phyloP scores from a whole-genome alignment of 1,140 invertebrate species.

The Ips nitidus region DNA sequence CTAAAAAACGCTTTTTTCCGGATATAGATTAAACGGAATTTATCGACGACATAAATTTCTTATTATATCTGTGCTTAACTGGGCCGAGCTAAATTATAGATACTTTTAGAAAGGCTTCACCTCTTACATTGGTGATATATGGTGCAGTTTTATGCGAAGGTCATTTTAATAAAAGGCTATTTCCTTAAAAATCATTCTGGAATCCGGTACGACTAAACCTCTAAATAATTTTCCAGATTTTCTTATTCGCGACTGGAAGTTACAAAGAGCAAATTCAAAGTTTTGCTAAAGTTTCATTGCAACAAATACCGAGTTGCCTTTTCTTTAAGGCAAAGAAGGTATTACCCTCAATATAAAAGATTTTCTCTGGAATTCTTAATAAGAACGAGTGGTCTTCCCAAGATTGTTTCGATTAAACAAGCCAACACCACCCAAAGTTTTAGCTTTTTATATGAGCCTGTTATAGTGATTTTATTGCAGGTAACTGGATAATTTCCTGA shows the following conservation, averaged over 20 bases:
- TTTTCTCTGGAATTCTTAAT: constrained; percentile 9
- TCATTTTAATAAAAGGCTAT: not conserved
- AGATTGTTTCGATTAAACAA: constrained; percentile 14
- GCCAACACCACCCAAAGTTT: not conserved
- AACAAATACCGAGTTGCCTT: constrained; percentile 6
- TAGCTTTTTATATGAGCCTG: constrained; percentile 15
- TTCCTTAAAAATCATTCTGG: not conserved
- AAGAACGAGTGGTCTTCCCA: constrained; percentile 5
- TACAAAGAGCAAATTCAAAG: not conserved
- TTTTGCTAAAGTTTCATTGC: constrained; percentile 6
- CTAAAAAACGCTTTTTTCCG: constrained; percentile 12
- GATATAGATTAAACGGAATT: constrained; percentile 27
- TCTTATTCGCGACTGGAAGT: too few relatives aligned
- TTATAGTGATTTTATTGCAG: constrained; percentile 23
- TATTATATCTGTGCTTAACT: constrained; percentile 29
- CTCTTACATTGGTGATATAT: constrained; percentile 12
- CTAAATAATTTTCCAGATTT: too few relatives aligned
- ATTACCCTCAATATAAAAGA: constrained; percentile 7
- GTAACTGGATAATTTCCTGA: constrained; percentile 11
- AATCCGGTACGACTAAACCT: too few relatives aligned
- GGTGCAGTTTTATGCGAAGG: not conserved
- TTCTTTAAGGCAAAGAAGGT: not conserved
- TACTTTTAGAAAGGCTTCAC: constrained; percentile 19
- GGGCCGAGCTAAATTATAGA: constrained; percentile 30
- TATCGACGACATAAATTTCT: constrained; percentile 31